Conservation (phyloP, 2,888 invertebrate species). For the Aproaerema taeniolella region DNA sequence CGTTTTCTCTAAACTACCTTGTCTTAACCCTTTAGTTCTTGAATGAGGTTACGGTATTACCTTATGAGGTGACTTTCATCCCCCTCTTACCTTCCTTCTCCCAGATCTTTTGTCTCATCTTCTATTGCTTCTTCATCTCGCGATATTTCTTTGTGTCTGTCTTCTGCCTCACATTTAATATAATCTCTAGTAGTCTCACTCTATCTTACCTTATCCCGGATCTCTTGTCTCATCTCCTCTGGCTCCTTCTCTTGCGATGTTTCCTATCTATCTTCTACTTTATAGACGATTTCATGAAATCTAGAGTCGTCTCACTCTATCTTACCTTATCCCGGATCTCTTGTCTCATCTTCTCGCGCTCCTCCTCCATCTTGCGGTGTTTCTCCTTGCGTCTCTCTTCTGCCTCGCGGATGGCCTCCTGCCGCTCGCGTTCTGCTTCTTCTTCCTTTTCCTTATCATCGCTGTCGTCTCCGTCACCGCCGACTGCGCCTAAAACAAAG, state of each 20-base stretch:
- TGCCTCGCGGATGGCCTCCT: slow-evolving; percentile 98
- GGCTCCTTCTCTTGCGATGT: slow-evolving; percentile 97
- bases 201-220: slow-evolving; percentile 96
- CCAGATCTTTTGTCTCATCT: slow-evolving; percentile 99
- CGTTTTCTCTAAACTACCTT: no score
- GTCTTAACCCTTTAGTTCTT: no score
- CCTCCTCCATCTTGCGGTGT: slow-evolving; percentile 99
- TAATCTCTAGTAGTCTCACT: slow-evolving; percentile 82
- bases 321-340: slow-evolving; percentile 99
- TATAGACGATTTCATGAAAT: no score
- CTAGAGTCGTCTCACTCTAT: slow-evolving; percentile 10
- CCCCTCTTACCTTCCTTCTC: slow-evolving; percentile 91
- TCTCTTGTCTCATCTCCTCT: slow-evolving; percentile 99
- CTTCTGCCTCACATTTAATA: slow-evolving; percentile 98
- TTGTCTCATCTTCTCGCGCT: slow-evolving; percentile 99
- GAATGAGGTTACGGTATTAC: no score
- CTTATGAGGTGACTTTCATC: no score
- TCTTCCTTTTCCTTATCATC: slow-evolving; percentile 99
- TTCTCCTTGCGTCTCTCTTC: slow-evolving; percentile 99
- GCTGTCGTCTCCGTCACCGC: slow-evolving; percentile 93
- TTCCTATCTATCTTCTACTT: no score
- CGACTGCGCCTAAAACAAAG: slow-evolving; percentile 85
- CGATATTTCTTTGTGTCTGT: slow-evolving; percentile 99
- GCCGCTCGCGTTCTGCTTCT: slow-evolving; percentile 97
- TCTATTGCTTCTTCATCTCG: slow-evolving; percentile 99